These are phyloP conservation scores for Microchirus variegatus DNA, from an alignment of 2,797 vertebrate genomes.

Conservation along the genomic window DNA sequence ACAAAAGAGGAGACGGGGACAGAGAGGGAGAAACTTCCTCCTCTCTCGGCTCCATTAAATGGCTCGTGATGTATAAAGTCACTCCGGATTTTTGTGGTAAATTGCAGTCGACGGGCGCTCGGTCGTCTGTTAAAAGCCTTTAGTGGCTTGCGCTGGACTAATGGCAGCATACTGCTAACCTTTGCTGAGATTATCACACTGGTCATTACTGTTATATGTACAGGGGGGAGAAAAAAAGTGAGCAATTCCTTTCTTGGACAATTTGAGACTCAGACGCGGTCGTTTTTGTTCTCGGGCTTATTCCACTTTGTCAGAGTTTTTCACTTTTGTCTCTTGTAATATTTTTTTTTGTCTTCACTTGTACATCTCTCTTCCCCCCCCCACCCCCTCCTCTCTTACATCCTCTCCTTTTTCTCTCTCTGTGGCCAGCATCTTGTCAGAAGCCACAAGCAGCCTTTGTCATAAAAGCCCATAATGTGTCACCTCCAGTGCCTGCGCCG, in stretches of 20 bases:
- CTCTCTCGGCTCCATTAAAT: slow-evolving; percentile 63
- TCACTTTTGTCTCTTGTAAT: slow-evolving; percentile 31
- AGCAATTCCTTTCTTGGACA: slow-evolving; percentile 13
- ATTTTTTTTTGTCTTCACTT: slow-evolving; percentile 22
- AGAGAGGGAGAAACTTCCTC: slow-evolving; percentile 66
- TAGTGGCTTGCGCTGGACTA: slow-evolving; percentile 68
- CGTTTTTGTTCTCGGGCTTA: slow-evolving; percentile 47
- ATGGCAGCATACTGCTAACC: slow-evolving; percentile 77
- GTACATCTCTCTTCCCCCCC: slow-evolving; percentile 1
- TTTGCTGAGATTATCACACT: slow-evolving; percentile 78
- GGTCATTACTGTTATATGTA: slow-evolving; percentile 36
- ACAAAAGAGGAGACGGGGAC: slow-evolving; percentile 64
- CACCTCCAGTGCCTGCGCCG: slow-evolving; percentile 39
- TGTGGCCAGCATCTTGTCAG: slow-evolving; percentile 38
- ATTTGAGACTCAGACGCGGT: slow-evolving; percentile 38
- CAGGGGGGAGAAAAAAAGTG: slow-evolving; percentile 24
- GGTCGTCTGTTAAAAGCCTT: slow-evolving; percentile 87
- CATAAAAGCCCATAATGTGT: slow-evolving; percentile 57
- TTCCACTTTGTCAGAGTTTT: slow-evolving; percentile 41
- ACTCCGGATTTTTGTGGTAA: slow-evolving; percentile 74
- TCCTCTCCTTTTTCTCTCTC: slow-evolving; percentile 27
- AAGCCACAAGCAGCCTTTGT: slow-evolving; percentile 47
- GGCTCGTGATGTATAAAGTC: slow-evolving; percentile 71
- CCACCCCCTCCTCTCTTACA: slow-evolving; percentile 14
- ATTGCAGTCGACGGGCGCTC: slow-evolving; percentile 75